These are phyloP conservation scores for Opisthograptis luteolata DNA, from an alignment of 2,888 invertebrate species.

Conservation along the genomic window DNA sequence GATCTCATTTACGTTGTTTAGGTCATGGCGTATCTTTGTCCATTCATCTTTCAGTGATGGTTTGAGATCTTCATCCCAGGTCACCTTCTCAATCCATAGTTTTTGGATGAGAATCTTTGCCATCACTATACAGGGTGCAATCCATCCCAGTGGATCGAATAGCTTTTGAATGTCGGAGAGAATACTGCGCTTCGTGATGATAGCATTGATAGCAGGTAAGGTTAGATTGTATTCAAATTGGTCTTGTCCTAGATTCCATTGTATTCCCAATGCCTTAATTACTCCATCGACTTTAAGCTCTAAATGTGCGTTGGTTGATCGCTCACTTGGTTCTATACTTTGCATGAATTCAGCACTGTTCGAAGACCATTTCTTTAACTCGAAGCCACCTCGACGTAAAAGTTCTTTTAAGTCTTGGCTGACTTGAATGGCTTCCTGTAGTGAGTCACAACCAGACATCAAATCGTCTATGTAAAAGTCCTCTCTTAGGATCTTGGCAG, in stretches of 20 bases:
- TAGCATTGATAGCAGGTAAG: conserved; percentile 9
- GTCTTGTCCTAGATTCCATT: conserved; percentile 33
- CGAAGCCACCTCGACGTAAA: conserved; percentile 21
- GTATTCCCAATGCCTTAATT: conserved; percentile 37
- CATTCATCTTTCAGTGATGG: conserved; percentile 19
- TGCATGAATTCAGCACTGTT: conserved; percentile 12
- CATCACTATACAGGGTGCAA: conserved; percentile 28
- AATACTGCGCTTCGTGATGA: conserved; percentile 35
- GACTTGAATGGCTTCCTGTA: conserved; percentile 11
- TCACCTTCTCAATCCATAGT: conserved; percentile 33
- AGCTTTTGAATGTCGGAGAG: conserved; percentile 30
- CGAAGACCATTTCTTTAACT: conserved; percentile 25
- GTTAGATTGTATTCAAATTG: conserved; percentile 31
- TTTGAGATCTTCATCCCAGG: conserved; percentile 37
- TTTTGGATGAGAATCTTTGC: conserved; percentile 36
- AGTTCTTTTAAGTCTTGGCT: conserved; percentile 10
- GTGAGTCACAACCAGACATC: conserved; percentile 21
- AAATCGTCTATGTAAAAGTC: conserved; percentile 33
- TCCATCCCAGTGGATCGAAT: conserved; percentile 38
- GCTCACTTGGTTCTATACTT: not conserved
- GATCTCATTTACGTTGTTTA: conserved; percentile 6
- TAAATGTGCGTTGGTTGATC: conserved; percentile 1
- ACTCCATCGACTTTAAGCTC: conserved; percentile 30
- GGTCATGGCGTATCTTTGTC: conserved; percentile 25
- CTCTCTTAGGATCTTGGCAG: conserved; percentile 8